These are phyloP conservation scores for Punctoribates punctum DNA, from an alignment of 2,888 invertebrate species.

Conservation along the genomic window DNA sequence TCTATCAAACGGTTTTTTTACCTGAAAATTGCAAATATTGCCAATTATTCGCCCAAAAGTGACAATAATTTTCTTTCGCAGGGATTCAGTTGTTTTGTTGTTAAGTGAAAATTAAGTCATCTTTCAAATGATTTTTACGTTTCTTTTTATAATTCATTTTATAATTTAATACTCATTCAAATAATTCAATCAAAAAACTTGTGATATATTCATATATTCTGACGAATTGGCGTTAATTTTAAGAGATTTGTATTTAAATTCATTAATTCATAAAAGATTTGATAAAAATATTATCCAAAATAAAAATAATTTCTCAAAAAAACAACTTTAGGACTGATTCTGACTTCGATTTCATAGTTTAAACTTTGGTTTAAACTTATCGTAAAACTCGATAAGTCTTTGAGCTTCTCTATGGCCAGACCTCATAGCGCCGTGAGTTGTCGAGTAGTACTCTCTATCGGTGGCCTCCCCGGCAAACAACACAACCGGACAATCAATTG, in stretches of 20 bases:
- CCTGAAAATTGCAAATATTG: neutral
- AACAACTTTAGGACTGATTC: neutral
- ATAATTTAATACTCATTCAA: conserved; percentile 37
- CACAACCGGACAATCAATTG: conserved; percentile 56
- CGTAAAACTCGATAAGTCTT: conserved; percentile 32
- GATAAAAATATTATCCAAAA: neutral
- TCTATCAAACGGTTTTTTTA: neutral
- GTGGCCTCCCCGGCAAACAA: conserved; percentile 66
- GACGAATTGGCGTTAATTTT: conserved; percentile 14
- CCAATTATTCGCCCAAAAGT: neutral
- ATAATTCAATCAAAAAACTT: conserved; percentile 4
- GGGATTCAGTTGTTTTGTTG: conserved; percentile 25
- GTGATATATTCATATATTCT: conserved; percentile 19
- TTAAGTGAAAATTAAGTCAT: conserved; percentile 12
- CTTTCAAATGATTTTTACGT: conserved; percentile 1
- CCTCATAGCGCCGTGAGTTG: conserved; percentile 65
- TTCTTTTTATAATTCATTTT: conserved; percentile 7
- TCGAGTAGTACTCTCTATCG: conserved; percentile 62
- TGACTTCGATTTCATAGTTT: conserved; percentile 2
- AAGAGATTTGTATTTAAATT: neutral
- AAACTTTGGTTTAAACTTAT: neutral
- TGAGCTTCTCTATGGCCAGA: conserved; percentile 49
- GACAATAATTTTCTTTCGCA: neutral
- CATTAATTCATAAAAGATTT: neutral
- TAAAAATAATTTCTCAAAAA: neutral